phyloP scores from a whole-genome alignment of 2,888 invertebrate genomes.

The Emmelina monodactyla region DNA sequence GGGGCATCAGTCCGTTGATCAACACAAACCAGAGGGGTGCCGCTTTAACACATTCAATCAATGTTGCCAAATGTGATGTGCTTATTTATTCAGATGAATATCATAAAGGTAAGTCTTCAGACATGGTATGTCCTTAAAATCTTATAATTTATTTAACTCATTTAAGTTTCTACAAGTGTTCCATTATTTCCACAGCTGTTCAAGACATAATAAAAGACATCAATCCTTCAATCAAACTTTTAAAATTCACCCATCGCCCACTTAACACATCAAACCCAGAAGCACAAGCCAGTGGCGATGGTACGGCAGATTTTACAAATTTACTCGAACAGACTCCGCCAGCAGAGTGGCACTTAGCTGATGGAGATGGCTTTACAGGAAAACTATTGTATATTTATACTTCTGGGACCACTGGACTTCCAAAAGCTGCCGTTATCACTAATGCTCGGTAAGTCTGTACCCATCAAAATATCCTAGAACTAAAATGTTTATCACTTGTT shows the following conservation, averaged over 20 bases:
- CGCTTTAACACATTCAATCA: conserved; percentile 88
- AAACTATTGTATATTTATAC: conserved; percentile 95
- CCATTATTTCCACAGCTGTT: conserved; percentile 75
- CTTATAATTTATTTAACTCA: no score
- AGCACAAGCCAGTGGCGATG: conserved; percentile 31
- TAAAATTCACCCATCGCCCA: conserved; percentile 58
- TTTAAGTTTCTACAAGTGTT: no score
- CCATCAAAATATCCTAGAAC: no score
- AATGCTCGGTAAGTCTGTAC: conserved; percentile 93
- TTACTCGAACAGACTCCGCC: conserved; percentile 66
- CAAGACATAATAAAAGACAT: conserved; percentile 73
- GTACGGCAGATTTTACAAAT: conserved; percentile 65
- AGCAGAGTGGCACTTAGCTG: conserved; percentile 62
- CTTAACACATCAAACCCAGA: conserved; percentile 25
- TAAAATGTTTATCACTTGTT: no score
- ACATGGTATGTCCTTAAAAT: no score
- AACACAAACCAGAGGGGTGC: conserved; percentile 90
- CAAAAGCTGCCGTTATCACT: conserved; percentile 96
- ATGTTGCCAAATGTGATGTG: conserved; percentile 83
- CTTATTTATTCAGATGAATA: conserved; percentile 82
- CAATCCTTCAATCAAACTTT: conserved; percentile 72
- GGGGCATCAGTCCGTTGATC: conserved; percentile 86
- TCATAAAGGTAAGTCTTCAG: conserved; percentile 60
- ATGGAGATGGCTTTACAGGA: conserved; percentile 76
- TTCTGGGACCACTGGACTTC: conserved; percentile 97